These are phyloP conservation scores for Caenorhabditis zanzibari DNA, from an alignment of 2,888 invertebrate species.

Conservation along the genomic window DNA sequence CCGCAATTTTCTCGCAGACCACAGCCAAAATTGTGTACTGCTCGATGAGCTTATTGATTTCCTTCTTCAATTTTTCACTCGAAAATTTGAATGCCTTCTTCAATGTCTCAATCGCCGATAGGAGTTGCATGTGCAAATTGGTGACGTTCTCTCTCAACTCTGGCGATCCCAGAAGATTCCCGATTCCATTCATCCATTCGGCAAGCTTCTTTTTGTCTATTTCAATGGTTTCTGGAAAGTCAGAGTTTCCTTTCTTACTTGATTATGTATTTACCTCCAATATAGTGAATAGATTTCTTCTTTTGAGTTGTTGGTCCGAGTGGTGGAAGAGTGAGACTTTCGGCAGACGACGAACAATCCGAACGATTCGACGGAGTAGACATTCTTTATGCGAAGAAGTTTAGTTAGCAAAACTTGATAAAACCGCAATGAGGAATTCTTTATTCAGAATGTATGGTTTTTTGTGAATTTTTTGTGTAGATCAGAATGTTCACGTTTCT, in stretches of 20 bases:
- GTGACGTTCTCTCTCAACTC: slow-evolving; percentile 48
- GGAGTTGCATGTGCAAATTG: slow-evolving; percentile 30
- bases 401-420: too few species aligned
- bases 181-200: slow-evolving; percentile 48
- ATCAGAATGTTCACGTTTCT: too few species aligned
- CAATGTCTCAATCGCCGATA: slow-evolving; percentile 33
- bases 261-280: too few species aligned
- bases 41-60: slow-evolving; percentile 21
- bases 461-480: too few species aligned
- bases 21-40: slow-evolving; percentile 29
- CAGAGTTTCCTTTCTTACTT: too few species aligned
- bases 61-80: slow-evolving; percentile 20
- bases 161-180: slow-evolving; percentile 15
- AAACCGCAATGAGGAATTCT: too few species aligned
- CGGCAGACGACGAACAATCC: slow-evolving; percentile 2
- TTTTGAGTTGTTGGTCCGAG: too few species aligned
- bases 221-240: slow-evolving; percentile 5
- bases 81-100: background rate
- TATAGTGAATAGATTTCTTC: too few species aligned
- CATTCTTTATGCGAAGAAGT: background rate
- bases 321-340: background rate
- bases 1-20: slow-evolving; percentile 43
- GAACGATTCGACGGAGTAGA: background rate
- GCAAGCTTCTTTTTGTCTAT: slow-evolving; percentile 8
- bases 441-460: too few species aligned